These are phyloP conservation scores for Portevinia maculata DNA, from an alignment of 2,888 invertebrate genomes.

Conservation along the genomic window DNA sequence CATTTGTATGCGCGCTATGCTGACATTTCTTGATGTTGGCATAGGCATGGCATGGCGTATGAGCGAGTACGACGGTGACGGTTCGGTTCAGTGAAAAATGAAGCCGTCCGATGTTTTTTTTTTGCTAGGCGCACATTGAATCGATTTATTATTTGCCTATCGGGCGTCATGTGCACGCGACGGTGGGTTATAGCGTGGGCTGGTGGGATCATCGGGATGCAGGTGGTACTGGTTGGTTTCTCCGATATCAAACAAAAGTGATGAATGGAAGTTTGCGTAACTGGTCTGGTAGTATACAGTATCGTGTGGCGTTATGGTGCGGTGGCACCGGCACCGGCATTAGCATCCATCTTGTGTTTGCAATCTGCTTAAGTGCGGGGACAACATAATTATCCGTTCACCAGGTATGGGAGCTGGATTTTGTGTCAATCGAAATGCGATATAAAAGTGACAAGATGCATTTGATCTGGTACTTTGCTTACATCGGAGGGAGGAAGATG, in stretches of 20 bases:
- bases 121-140: conserved; percentile 64
- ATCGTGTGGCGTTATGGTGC: conserved; percentile 19
- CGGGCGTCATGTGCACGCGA: conserved; percentile 67
- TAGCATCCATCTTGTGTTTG: conserved; percentile 48
- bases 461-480: conserved; percentile 24
- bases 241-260: conserved; percentile 70
- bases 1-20: background rate
- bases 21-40: conserved; percentile 52
- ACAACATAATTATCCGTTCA: conserved; percentile 69
- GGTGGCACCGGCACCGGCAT: background rate
- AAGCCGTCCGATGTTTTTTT: conserved; percentile 65
- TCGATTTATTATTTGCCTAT: conserved; percentile 75
- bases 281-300: conserved; percentile 54
- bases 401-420: conserved; percentile 47
- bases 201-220: conserved; percentile 49
- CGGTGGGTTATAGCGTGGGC: conserved; percentile 34
- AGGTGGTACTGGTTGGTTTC: conserved; percentile 64
- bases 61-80: conserved; percentile 6
- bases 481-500: conserved; percentile 16
- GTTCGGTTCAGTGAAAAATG: conserved; percentile 61
- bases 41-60: conserved; percentile 17
- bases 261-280: conserved; percentile 73
- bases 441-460: conserved; percentile 65
- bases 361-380: conserved; percentile 71
- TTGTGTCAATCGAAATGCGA: conserved; percentile 69